A percentile compares a stretch with the other conserved stretches of the same genome.
phyloP scores from a whole-genome alignment of 2,113 vertebrate genomes.

The Gallinago jamesoni region DNA sequence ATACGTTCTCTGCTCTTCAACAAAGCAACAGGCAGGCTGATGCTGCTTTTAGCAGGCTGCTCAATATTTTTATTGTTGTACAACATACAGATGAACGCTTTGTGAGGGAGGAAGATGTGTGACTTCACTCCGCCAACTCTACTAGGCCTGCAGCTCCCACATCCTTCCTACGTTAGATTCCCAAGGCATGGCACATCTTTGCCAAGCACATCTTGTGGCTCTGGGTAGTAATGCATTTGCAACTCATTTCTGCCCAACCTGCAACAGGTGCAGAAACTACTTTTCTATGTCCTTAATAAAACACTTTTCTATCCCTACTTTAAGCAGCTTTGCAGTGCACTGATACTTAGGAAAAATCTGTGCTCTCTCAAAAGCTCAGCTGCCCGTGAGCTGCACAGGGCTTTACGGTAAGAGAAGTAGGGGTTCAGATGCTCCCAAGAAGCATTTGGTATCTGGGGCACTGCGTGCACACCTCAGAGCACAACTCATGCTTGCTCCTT shows the following conservation, averaged over 20 bases:
- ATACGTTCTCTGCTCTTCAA: not conserved
- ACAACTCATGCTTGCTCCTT: not conserved
- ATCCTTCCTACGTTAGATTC: not conserved
- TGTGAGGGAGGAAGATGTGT: not conserved
- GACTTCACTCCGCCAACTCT: not conserved
- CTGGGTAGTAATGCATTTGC: not conserved
- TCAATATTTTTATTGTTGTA: not conserved
- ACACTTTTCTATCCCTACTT: not conserved
- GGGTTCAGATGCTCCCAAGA: not conserved
- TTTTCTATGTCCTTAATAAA: not conserved
- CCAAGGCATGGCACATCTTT: not conserved
- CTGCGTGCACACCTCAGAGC: not conserved
- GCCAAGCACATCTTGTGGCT: not conserved
- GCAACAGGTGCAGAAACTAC: not conserved
- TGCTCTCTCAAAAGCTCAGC: not conserved
- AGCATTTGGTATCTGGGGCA: not conserved
- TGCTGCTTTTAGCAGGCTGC: slow-evolving; percentile 6
- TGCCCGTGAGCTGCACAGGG: not conserved
- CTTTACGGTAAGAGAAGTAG: not conserved
- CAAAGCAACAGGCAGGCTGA: not conserved
- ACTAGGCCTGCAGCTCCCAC: not conserved
- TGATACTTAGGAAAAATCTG: not conserved
- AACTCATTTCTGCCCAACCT: not conserved
- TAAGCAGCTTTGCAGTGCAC: not conserved
- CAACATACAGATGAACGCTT: not conserved